phyloP scores from a whole-genome alignment of 2,888 invertebrate genomes.

The Tanytarsus gracilentus region DNA sequence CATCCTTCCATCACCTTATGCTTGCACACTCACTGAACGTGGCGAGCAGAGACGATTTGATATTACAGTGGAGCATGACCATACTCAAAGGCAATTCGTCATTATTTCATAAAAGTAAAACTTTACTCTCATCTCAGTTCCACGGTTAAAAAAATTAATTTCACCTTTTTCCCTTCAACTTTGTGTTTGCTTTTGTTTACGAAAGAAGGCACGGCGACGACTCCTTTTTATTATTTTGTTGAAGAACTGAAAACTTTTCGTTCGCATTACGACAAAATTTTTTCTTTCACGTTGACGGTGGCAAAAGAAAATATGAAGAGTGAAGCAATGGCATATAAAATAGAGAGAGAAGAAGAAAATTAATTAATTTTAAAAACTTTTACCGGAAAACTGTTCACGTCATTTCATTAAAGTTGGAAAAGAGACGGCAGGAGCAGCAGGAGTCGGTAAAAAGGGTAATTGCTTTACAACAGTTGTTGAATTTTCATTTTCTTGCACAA shows the following conservation, averaged over 20 bases:
- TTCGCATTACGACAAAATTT: neutral
- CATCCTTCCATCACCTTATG: too few relatives aligned
- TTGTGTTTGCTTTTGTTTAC: too few relatives aligned
- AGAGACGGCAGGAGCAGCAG: neutral
- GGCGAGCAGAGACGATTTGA: too few relatives aligned
- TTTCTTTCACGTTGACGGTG: neutral
- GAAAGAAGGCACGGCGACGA: too few relatives aligned
- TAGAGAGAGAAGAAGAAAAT: neutral
- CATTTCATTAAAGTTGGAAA: slow-evolving; percentile 8
- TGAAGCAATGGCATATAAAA: neutral
- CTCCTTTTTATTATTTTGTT: too few relatives aligned
- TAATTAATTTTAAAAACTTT: slow-evolving; percentile 26
- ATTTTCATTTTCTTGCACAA: neutral
- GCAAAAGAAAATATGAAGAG: neutral
- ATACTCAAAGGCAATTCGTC: too few relatives aligned
- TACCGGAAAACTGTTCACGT: slow-evolving; percentile 16
- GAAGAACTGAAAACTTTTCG: neutral
- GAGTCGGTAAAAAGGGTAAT: neutral
- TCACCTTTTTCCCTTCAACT: too few relatives aligned
- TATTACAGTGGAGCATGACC: too few relatives aligned
- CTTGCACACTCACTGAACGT: too few relatives aligned
- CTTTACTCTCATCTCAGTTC: too few relatives aligned
- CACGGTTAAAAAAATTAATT: too few relatives aligned
- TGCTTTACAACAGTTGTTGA: neutral
- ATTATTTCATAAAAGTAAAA: too few relatives aligned